These are phyloP conservation scores for Eolophus roseicapilla DNA, from an alignment of 2,113 vertebrate species.

Conservation along the genomic window DNA sequence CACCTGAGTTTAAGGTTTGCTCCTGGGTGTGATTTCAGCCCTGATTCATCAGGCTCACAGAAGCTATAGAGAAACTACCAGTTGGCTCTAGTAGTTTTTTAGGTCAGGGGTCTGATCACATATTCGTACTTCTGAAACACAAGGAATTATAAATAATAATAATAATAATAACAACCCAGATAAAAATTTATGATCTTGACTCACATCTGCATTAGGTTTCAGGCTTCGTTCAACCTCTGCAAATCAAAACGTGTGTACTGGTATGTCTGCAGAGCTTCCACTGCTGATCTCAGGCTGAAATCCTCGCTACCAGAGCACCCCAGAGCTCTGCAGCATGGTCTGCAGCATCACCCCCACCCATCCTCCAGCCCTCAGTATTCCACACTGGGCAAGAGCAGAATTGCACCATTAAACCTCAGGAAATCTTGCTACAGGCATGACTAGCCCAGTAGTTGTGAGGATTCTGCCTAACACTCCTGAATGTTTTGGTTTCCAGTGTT, in stretches of 20 bases:
- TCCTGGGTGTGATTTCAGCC: neutral
- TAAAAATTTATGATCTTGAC: neutral
- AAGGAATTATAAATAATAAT: neutral
- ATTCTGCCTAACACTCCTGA: neutral
- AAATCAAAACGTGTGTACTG: neutral
- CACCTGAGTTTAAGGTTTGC: neutral
- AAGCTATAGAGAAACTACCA: neutral
- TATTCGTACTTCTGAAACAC: neutral
- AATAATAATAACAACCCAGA: neutral
- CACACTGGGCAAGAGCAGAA: neutral
- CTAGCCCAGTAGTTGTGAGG: neutral
- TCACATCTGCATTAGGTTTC: neutral
- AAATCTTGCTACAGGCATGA: neutral
- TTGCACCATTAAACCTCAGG: neutral
- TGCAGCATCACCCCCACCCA: neutral
- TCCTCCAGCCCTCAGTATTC: neutral
- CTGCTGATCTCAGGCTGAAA: neutral
- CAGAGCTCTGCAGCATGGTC: neutral
- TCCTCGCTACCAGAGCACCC: neutral
- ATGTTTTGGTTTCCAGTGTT: neutral
- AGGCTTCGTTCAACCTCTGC: neutral
- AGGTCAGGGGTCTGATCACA: neutral
- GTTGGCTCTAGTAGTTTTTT: neutral
- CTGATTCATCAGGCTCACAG: neutral
- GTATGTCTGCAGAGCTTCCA: neutral